Evolutionary conservation across 2,113 vertebrate genomes (phyloP), one percentile per base, ranked within the genome.

Genomic region (Marcusenius ussheri): DNA sequence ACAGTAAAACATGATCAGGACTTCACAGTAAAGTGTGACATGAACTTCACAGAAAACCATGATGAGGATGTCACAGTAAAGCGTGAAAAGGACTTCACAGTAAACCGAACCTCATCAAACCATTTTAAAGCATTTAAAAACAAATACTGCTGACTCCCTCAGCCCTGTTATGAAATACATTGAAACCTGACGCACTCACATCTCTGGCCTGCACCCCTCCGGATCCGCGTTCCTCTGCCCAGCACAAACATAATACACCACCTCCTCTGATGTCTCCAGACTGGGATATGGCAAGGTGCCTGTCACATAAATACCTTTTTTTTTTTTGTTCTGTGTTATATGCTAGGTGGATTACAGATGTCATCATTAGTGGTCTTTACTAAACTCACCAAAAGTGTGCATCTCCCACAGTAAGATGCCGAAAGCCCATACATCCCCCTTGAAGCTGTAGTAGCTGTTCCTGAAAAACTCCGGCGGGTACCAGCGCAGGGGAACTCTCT

Each of bases 391-490:
- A 90, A 96, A 96, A 4, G 91, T 94, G 90, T 95, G 94, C 94
- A 96, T 94, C 92, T 96, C 96, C 96, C 96, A 96, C 85, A 96
- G 93, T 84, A 96, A 91, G 1, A 96, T 94, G 39, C 96, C 95
- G 51, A 94, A 96, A 0, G 96, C 92, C 96, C 96, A 96, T 56
- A 96, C 94, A 1, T 96, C 96, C 27, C 95, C 95, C 35, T 95
- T 95, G 84, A 95, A 96, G 92, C 93, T 93, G 93, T 96, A 96
- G 91, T 93, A 94, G 92, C 93, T 94, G 93, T 91, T 95, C 51
- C 92, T 95, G 93, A 96, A 96, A 92, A 95, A 96, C 90, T 96
- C 96, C 0, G 96, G 96, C 13, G 96, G 96, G 90, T 96, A 96
- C 96, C 96, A 96, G 83, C 96, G 96, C 91, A 96, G 89, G 1